Conservation (phyloP, 2,113 vertebrate genomes). For the Pelecanus crispus region DNA sequence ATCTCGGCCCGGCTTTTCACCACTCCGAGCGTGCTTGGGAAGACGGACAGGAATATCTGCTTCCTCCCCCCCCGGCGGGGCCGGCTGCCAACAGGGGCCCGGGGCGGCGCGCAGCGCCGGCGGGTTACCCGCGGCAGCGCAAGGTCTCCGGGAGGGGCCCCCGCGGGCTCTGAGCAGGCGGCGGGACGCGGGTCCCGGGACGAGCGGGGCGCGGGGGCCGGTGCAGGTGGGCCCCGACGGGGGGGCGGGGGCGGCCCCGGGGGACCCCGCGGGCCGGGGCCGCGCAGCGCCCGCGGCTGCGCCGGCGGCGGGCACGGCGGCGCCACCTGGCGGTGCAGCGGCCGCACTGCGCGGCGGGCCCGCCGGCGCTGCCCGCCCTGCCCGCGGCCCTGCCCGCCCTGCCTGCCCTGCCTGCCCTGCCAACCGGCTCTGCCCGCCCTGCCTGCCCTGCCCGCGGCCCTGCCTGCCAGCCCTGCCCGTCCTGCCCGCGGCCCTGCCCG, state of each 20-base stretch:
- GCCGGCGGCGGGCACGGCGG: not conserved
- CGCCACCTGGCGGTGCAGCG: not conserved
- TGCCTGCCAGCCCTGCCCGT: not conserved
- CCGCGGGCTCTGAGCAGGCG: no score
- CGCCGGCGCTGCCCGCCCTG: no score
- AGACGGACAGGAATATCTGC: not conserved
- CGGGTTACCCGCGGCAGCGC: not conserved
- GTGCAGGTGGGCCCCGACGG: no score
- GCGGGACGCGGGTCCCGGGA: fast-evolving
- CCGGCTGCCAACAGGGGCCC: not conserved
- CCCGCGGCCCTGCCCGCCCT: no score
- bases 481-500: no score
- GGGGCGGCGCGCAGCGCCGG: not conserved
- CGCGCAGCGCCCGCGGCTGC: not conserved
- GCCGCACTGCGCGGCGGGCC: not conserved
- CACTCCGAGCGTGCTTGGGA: not conserved
- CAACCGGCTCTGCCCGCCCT: no score
- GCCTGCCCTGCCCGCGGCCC: not conserved
- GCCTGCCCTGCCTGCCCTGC: no score
- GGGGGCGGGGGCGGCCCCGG: no score
- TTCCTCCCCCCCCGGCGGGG: not conserved
- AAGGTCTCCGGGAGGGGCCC: fast-evolving
- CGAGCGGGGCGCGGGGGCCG: fast-evolving
- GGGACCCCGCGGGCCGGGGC: no score
- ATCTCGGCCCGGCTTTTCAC: not conserved